Percentiles rank a stretch among this genome's conserved stretches.
phyloP scores from a whole-genome alignment of 2,797 vertebrate genomes.

The Falco biarmicus region DNA sequence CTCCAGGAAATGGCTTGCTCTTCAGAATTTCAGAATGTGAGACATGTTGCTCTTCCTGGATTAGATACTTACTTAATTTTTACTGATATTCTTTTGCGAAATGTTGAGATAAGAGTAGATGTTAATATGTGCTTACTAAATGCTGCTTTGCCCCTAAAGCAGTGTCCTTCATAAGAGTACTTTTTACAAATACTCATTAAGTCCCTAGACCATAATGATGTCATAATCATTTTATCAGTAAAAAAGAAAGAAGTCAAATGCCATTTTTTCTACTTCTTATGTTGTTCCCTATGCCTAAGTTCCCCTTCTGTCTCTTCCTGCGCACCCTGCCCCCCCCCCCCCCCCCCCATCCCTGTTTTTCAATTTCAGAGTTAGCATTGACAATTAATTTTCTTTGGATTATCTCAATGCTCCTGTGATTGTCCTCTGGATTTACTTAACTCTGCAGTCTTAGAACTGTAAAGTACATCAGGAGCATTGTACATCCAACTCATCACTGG shows the following conservation, averaged over 20 bases:
- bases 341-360: no score
- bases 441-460: background rate
- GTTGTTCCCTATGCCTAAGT: background rate
- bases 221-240: background rate
- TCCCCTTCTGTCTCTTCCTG: background rate
- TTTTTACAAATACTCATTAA: background rate
- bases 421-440: background rate
- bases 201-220: background rate
- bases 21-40: constrained; percentile 2
- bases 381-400: background rate
- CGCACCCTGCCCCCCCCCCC: no score
- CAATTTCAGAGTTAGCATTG: background rate
- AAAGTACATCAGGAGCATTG: background rate
- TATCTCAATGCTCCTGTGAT: background rate
- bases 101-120: background rate
- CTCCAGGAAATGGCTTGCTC: background rate
- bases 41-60: background rate
- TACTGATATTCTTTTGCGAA: background rate
- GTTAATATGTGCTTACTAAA: background rate
- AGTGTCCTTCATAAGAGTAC: background rate
- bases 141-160: background rate
- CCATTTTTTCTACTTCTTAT: background rate
- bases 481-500: background rate
- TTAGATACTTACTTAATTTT: background rate
- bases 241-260: background rate